Conservation (phyloP, 2,888 invertebrate genomes). For the Stenotaenia linearis region DNA sequence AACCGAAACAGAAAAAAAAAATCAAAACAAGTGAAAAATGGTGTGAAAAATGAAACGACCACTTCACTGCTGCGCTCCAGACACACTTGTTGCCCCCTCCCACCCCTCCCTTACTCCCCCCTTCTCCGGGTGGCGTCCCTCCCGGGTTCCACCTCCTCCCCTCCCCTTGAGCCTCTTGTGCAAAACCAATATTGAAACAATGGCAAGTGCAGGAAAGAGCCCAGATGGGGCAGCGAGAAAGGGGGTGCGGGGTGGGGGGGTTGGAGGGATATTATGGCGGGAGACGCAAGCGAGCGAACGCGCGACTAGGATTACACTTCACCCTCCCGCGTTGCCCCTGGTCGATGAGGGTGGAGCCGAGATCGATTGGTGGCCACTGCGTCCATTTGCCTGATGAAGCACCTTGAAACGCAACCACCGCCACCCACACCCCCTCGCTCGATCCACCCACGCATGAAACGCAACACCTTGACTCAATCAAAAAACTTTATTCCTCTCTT, state of each 20-base stretch:
- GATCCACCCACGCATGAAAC: background rate
- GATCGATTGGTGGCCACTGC: background rate
- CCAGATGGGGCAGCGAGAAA: background rate
- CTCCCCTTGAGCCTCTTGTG: background rate
- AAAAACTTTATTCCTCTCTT: background rate
- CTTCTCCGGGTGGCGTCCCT: background rate
- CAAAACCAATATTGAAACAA: slow-evolving; percentile 28
- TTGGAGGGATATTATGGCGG: background rate
- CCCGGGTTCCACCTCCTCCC: background rate
- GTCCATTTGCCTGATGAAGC: background rate
- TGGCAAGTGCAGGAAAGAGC: slow-evolving; percentile 17
- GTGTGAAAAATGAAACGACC: background rate
- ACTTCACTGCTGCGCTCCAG: background rate
- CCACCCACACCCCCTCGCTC: background rate
- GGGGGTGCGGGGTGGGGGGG: background rate
- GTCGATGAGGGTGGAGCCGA: background rate
- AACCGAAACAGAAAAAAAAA: background rate
- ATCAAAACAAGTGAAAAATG: background rate
- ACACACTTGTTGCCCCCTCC: background rate
- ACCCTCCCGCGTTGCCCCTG: background rate
- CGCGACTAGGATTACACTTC: background rate
- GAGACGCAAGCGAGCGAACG: background rate
- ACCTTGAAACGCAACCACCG: background rate
- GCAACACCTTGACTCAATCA: background rate
- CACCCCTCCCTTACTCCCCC: background rate